Evolutionary conservation across 2,113 vertebrate genomes (phyloP), one percentile per base, ranked within the genome.

Genomic region (Donacobius atricapilla): DNA sequence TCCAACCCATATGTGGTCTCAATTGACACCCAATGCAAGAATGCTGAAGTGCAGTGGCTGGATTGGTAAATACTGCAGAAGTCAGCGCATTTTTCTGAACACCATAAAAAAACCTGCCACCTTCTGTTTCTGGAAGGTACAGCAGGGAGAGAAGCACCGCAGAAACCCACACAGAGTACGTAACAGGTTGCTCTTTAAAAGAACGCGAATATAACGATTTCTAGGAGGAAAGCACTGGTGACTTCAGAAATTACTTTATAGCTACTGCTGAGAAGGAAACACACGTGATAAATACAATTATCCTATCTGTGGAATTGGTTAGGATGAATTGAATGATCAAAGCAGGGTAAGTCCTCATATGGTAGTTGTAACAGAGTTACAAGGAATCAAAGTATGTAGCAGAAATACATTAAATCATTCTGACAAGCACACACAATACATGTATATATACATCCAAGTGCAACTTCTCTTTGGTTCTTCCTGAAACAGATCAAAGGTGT

Each of bases 41-140:
- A 78, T 20, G 15, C 27, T 40, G 65, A 78, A 95, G 35, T 39
- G 61, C 94, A 92, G 9, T 2, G 23, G 42, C 39, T 68, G 31
- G 21, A 51, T 9, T 1, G 0, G 17, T 65, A 72, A 76, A 79
- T 20, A 63, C 33, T 54, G 53, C 30, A 78, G 15, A 78, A 78
- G 39, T 56, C 42, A 51, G 50, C 7, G 0, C 11, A 44, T 56
- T 73, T 82, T 76, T 51, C 63, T 66, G 85, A 35, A 15, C 28
- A 25, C 44, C 20, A 50, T 30, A 44, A 61, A 73, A 77, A 77
- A 23, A 33, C 19, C 78, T 88, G 95, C 96, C 96, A 93, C 82
- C 96, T 90, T 63, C 91, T 73, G 96, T 85, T 91, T 58, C 39
- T 11, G 18, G 47, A 63, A 77, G 64, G 82, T 58, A 91, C n/a